These are phyloP conservation scores for Pomatorhinus ruficollis DNA, from an alignment of 2,113 vertebrate genomes.

Conservation along the genomic window DNA sequence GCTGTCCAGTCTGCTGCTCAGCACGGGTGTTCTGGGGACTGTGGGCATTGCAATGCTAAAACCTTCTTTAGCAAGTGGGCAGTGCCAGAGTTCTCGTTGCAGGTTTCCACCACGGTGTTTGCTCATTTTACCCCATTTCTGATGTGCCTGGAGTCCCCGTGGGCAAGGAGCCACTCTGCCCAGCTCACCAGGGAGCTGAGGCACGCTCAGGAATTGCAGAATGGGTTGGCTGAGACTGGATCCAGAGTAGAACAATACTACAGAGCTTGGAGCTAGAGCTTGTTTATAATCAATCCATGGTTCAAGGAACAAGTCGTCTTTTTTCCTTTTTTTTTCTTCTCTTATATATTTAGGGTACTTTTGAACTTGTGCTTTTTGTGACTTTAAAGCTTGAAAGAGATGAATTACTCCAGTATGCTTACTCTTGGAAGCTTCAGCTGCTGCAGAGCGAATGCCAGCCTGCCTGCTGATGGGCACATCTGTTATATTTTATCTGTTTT, in stretches of 20 bases:
- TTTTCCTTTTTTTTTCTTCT: accelerated
- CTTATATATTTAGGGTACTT: neutral
- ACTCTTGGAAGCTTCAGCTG: conserved; percentile 58
- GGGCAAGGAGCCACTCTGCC: neutral
- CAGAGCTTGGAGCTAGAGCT: neutral
- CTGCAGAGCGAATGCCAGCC: conserved; percentile 3
- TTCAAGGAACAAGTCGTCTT: neutral
- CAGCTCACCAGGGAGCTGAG: neutral
- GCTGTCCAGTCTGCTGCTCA: neutral
- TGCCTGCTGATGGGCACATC: conserved; percentile 63
- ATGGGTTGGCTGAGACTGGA: neutral
- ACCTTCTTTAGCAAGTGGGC: accelerated
- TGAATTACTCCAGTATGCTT: conserved; percentile 34
- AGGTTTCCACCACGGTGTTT: accelerated
- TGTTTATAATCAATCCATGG: neutral
- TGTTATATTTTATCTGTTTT: conserved; percentile 63
- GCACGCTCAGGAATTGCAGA: neutral
- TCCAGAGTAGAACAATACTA: neutral
- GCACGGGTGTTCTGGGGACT: accelerated
- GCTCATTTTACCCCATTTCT: accelerated
- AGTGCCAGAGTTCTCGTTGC: accelerated
- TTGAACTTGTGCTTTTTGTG: conserved; percentile 8
- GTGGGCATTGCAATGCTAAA: neutral
- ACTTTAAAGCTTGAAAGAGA: conserved; percentile 29
- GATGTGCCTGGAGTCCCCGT: accelerated